A percentile compares a stretch with the other conserved stretches of the same genome.
Evolutionary conservation across 1,140 invertebrate genomes (phyloP).

Genomic region (Penaeus indicus): DNA sequence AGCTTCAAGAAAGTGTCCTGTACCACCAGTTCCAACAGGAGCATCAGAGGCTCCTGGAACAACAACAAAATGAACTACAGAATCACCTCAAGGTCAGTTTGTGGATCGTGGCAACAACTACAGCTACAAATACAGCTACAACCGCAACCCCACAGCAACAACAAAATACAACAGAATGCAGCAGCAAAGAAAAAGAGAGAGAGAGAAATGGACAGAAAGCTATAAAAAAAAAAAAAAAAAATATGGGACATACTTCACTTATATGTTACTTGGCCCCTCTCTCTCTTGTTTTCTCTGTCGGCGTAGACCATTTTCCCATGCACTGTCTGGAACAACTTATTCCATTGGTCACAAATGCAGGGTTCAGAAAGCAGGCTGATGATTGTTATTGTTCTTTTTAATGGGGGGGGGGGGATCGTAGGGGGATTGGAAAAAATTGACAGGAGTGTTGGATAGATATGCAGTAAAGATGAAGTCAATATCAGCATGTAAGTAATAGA

Average conservation of each 20-base stretch:
- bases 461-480: too few species aligned
- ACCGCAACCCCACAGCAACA: background rate
- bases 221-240: background rate
- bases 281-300: constrained; percentile 26
- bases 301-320: background rate
- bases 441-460: too few species aligned
- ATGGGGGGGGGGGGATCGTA: too few species aligned
- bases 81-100: constrained; percentile 57
- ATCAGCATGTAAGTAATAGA: too few species aligned
- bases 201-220: background rate
- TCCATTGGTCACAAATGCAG: too few species aligned
- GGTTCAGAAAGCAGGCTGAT: too few species aligned
- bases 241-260: constrained; percentile 2
- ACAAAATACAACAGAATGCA: background rate
- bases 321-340: too few species aligned
- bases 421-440: too few species aligned
- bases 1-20: constrained; percentile 56
- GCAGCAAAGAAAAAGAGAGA: background rate
- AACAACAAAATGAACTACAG: constrained; percentile 56
- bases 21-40: constrained; percentile 60
- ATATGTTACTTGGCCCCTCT: background rate
- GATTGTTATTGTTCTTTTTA: too few species aligned
- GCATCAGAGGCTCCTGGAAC: constrained; percentile 55
- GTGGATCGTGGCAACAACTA: too few species aligned
- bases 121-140: background rate